Base-by-base conservation (phyloP, 2,888 invertebrate genomes). In the Glyphotaelius pellucidus region DNA sequence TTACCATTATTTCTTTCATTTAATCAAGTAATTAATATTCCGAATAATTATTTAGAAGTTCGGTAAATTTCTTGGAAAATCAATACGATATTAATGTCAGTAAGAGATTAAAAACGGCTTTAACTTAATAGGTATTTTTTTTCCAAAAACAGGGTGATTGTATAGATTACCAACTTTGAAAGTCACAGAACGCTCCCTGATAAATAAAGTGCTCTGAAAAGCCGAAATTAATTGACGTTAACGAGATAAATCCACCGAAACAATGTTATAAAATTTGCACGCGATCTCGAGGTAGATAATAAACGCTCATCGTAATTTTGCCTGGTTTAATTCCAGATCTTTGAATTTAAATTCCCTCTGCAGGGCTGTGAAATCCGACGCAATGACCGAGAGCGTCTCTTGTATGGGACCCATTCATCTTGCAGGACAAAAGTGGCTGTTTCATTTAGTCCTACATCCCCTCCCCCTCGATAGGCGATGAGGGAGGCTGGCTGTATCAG, bases 361-460 rank as follows among this genome's bases (percentile, higher is more conserved):
- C 67, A 67, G 67, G 25, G 30, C 38, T 89, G 79, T 38, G 85
- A 80, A 80, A 90, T 30, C 86, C 89, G 38, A 87, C 67, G 92
- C 92, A 92, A 92, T 89, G 92, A 91, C 92, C 92, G 89, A 83
- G 91, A 89, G 80, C 86, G 83, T 80, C 81, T 84, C 89, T 85
- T 85, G 83, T 67, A 87, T 83, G 80, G n/a, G 79, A 79, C 79
- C 93, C 90, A 93, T 92, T 93, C 91, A 92, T 92, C 91, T 92
- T 86, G 35, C 90, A 83, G 90, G 90, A 92, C 93, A 93, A 93
- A 92, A 93, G 92, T 92, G 91, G 88, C 90, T 88, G 87, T 90
- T 93, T 92, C 93, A 90, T 93, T 91, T 92, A 91, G 91, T 93
- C 90, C 79, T 38, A 80, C 91, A 86, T 86, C 88, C 87, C 83